Evolutionary conservation across 2,113 vertebrate genomes (phyloP), one percentile per base, ranked within the genome.

Genomic region (Felis chaus): DNA sequence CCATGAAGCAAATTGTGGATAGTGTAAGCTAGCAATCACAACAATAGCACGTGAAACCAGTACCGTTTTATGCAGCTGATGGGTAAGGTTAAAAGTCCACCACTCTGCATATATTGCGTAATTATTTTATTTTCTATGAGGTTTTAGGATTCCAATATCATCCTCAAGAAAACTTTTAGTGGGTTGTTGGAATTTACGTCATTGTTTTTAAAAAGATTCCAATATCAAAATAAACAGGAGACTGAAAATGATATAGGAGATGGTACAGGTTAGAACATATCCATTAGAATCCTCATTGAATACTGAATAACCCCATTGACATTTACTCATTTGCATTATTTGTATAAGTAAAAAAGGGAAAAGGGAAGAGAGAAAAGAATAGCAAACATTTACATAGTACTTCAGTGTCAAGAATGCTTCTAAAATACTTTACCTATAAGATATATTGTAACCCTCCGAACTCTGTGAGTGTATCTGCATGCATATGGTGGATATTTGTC

Each of bases 61-160:
- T 73, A 33, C 1, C 16, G 31, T 50, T 88, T 69, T 73, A 29
- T 57, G 57, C 29, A 57, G 61, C 41, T 78, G 50, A 76, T 48
- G 63, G 21, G 48, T 81, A 31, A 81, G 5, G 21, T 71, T 53
- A 63, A 90, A 89, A 85, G 39, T 4, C 45, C 84, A 27, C 16
- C 53, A 53, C 18, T 86, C 25, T 53, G 68, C 9, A 8, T 33
- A 83, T 16, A 65, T 80, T 82, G n/a, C 87, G 7, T 36, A 39
- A 48, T 76, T 81, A 61, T 80, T 91, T 93, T 68, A 50, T 73
- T 88, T 29, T 91, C 73, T 91, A 12, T 29, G 53, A 89, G 33
- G 15, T 69, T 92, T 96, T 95, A 69, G 76, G 53, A 96, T 82
- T 96, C 3, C 21, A 13, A 63, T 76, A 92, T 95, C 76, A 89